A percentile compares a stretch with the other conserved stretches of the same genome.
phyloP scores from a whole-genome alignment of 92 coral and sea anemone species.

The Bergia puertoricense region DNA sequence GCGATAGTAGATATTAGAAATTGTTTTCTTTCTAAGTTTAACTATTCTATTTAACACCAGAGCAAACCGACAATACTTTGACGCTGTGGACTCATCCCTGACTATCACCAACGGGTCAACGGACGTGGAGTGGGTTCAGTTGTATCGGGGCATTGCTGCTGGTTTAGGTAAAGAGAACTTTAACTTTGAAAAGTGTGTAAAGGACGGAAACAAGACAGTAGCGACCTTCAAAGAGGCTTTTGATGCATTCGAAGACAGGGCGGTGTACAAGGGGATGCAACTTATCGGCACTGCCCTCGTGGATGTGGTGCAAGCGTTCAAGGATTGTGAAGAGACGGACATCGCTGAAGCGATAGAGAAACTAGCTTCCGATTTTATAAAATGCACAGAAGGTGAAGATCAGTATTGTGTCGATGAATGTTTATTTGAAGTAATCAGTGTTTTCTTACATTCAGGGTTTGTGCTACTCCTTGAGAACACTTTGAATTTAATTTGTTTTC shows the following conservation, averaged over 20 bases:
- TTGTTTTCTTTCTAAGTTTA: background rate
- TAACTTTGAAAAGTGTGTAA: conserved; percentile 80
- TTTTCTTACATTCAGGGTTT: no score
- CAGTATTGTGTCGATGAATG: no score
- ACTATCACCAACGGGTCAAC: conserved; percentile 62
- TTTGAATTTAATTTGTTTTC: no score
- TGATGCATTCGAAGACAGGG: conserved; percentile 71
- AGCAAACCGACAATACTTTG: conserved; percentile 66
- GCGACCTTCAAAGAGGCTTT: conserved; percentile 71
- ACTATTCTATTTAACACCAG: conserved; percentile 8
- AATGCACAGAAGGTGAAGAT: conserved; percentile 65
- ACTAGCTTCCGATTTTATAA: conserved; percentile 72
- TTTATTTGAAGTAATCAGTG: no score
- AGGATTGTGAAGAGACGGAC: conserved; percentile 71
- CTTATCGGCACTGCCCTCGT: conserved; percentile 68
- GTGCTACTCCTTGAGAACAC: no score
- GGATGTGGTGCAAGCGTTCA: conserved; percentile 74
- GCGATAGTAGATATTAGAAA: background rate
- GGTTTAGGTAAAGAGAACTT: conserved; percentile 77
- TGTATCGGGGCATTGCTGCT: conserved; percentile 76
- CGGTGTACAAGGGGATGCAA: conserved; percentile 70
- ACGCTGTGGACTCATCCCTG: conserved; percentile 71
- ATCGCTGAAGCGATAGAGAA: conserved; percentile 83
- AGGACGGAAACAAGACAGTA: conserved; percentile 86
- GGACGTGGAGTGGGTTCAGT: conserved; percentile 80